These are phyloP conservation scores for Passer domesticus DNA, from an alignment of 2,113 vertebrate genomes.

Conservation along the genomic window DNA sequence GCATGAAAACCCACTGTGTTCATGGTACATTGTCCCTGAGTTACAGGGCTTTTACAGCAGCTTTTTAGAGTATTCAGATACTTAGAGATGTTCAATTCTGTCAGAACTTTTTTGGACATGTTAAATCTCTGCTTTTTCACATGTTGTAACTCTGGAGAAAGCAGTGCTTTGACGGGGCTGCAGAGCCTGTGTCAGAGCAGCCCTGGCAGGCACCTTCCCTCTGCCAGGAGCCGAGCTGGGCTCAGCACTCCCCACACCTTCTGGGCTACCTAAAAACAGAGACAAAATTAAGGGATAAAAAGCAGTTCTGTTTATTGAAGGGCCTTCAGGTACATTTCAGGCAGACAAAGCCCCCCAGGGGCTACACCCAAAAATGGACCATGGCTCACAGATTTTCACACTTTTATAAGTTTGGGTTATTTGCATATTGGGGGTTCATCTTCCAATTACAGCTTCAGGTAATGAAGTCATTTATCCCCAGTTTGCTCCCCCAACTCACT, in stretches of 20 bases:
- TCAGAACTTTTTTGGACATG: background rate
- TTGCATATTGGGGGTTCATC: no score
- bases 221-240: rapidly evolving
- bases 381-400: rapidly evolving
- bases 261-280: background rate
- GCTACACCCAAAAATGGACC: background rate
- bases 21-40: conserved; percentile 6
- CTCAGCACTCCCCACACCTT: background rate
- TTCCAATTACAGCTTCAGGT: no score
- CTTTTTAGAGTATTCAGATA: background rate
- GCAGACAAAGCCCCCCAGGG: rapidly evolving
- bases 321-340: background rate
- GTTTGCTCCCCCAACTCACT: background rate
- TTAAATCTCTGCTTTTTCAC: background rate
- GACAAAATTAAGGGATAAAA: background rate
- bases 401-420: background rate
- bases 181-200: background rate
- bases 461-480: no score
- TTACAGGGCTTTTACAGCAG: conserved; percentile 8
- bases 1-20: background rate
- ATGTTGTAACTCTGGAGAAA: background rate
- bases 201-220: background rate
- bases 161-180: background rate
- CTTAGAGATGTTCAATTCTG: background rate
- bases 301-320: background rate